Percentiles rank a stretch among this genome's conserved stretches.
Conservation (phyloP, 2,888 invertebrate species). For the Tinea semifulvella region DNA sequence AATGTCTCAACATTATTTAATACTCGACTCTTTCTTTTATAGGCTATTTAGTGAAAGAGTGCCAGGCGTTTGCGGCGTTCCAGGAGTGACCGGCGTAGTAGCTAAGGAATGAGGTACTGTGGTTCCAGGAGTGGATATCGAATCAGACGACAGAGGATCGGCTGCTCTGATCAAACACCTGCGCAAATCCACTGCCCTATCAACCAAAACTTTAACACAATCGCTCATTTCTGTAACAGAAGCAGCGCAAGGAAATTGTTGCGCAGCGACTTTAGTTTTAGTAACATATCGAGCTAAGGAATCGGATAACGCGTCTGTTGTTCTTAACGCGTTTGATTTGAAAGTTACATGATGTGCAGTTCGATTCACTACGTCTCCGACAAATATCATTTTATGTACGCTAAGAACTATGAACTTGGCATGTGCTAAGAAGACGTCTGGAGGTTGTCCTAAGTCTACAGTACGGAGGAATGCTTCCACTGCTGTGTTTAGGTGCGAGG, state of each 20-base stretch:
- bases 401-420: constrained; percentile 94
- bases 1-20: no score
- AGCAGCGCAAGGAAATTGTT: constrained; percentile 89
- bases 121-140: constrained; percentile 39
- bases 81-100: constrained; percentile 43
- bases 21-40: no score
- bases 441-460: constrained; percentile 92
- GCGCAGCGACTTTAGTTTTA: constrained; percentile 90
- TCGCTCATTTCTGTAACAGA: constrained; percentile 96
- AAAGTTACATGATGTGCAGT: constrained; percentile 81
- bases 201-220: constrained; percentile 85
- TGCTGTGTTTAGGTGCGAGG: constrained; percentile 84
- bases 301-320: constrained; percentile 83
- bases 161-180: constrained; percentile 77
- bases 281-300: constrained; percentile 83
- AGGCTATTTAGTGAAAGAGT: constrained; percentile 13
- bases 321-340: constrained; percentile 75
- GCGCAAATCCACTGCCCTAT: constrained; percentile 83
- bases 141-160: constrained; percentile 41
- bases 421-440: constrained; percentile 91
- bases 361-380: constrained; percentile 92
- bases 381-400: constrained; percentile 92
- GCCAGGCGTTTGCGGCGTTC: constrained; percentile 36
- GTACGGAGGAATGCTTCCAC: constrained; percentile 93
- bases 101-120: constrained; percentile 42